These are phyloP conservation scores for Podarcis siculus DNA, from an alignment of 2,797 vertebrate genomes.

Conservation along the genomic window DNA sequence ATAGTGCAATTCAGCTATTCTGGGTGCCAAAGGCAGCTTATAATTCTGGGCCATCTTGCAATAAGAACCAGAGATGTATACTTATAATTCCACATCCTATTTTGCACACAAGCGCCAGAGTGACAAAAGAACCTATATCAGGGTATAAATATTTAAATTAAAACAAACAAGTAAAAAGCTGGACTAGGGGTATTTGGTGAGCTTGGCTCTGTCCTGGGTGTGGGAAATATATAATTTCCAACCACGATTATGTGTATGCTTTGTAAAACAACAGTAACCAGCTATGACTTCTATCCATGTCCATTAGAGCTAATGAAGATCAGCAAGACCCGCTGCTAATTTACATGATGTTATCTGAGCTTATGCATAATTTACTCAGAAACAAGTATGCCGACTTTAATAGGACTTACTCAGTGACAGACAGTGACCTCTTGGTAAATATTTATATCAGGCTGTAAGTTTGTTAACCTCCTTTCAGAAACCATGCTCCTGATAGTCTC, in stretches of 20 bases:
- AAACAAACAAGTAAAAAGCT: background rate
- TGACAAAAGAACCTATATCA: background rate
- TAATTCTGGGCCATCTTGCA: background rate
- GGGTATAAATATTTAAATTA: background rate
- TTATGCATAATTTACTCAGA: background rate
- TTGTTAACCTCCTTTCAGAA: background rate
- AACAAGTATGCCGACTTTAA: background rate
- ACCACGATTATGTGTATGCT: too few species aligned
- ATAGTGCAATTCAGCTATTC: background rate
- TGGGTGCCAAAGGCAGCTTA: background rate
- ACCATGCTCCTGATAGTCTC: background rate
- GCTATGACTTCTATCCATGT: background rate
- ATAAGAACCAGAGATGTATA: background rate
- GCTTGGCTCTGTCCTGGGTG: background rate
- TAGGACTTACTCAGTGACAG: background rate
- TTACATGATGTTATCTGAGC: background rate
- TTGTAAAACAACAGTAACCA: background rate
- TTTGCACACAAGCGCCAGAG: background rate
- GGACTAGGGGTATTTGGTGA: background rate
- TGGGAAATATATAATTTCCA: background rate
- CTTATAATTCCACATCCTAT: background rate
- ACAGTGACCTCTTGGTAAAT: background rate
- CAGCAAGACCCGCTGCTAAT: background rate
- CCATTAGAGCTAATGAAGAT: background rate
- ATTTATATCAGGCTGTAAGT: background rate